A percentile compares a stretch with the other conserved stretches of the same genome.
Evolutionary conservation across 1,140 invertebrate species (phyloP).

Genomic region (Caenorhabditis remanei): DNA sequence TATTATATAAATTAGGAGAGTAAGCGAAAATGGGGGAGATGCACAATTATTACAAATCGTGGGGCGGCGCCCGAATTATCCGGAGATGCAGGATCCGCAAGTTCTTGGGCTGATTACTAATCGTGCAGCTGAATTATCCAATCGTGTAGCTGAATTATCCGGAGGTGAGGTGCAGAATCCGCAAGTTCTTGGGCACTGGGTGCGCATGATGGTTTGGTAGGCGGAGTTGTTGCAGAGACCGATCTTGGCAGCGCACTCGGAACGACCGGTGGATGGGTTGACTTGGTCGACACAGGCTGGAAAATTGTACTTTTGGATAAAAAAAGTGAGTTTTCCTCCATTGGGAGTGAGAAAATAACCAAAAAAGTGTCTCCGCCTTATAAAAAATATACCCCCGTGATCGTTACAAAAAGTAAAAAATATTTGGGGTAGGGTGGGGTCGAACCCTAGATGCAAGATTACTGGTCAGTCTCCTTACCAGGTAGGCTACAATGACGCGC

Average conservation of each 20-base stretch:
- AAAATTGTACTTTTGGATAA: background rate
- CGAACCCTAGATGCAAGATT: no score
- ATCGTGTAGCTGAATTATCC: background rate
- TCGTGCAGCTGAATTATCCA: background rate
- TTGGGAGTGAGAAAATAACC: no score
- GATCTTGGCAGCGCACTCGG: slow-evolving; percentile 1
- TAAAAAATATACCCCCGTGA: no score
- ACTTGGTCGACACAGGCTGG: slow-evolving; percentile 26
- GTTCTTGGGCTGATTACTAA: no score
- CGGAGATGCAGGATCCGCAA: background rate
- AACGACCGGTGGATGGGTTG: slow-evolving; percentile 41
- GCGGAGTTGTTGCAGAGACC: slow-evolving; percentile 42
- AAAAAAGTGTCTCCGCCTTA: no score
- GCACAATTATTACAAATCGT: background rate
- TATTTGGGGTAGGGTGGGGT: no score
- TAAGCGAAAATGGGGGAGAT: background rate
- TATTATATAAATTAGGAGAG: slow-evolving; percentile 8
- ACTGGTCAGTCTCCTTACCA: no score
- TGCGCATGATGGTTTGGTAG: slow-evolving; percentile 30
- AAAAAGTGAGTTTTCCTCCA: background rate
- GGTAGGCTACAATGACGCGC: no score
- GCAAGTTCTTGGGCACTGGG: slow-evolving; percentile 45
- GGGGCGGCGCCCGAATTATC: no score
- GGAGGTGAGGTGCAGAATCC: slow-evolving; percentile 28
- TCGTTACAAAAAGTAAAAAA: no score